A percentile compares a stretch with the other conserved stretches of the same genome.
These are phyloP conservation scores for Bungarus multicinctus DNA, from an alignment of 2,113 vertebrate genomes.

Conservation along the genomic window DNA sequence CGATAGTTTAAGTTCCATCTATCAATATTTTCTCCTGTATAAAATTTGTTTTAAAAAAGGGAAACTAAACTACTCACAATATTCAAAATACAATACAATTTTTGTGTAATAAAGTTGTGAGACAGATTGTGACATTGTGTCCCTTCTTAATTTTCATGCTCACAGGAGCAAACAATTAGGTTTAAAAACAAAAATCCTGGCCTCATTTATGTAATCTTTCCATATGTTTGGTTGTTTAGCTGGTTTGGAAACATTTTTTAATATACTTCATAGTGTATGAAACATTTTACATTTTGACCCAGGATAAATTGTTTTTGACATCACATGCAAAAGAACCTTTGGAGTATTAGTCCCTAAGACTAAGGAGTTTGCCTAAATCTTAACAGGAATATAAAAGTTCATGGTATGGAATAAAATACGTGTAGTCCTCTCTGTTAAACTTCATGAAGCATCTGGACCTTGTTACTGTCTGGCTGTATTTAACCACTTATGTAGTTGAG, in stretches of 20 bases:
- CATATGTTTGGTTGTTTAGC: background rate
- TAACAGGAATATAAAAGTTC: background rate
- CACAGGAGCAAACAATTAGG: background rate
- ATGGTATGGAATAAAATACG: background rate
- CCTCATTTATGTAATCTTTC: background rate
- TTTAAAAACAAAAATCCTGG: background rate
- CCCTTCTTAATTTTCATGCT: background rate
- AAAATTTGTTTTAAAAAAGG: background rate
- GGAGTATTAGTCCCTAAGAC: background rate
- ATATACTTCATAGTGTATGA: background rate
- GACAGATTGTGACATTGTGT: background rate
- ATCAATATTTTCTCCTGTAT: background rate
- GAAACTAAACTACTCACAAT: background rate
- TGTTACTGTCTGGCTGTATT: background rate
- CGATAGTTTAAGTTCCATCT: background rate
- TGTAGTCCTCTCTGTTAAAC: background rate
- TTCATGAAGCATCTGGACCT: background rate
- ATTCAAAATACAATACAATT: background rate
- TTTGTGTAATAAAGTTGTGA: background rate
- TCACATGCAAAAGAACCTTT: background rate
- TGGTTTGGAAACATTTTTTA: background rate
- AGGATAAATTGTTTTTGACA: background rate
- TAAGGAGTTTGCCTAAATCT: background rate
- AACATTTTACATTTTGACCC: background rate
- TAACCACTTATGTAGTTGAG: background rate